Conservation (phyloP, 1,140 invertebrate species). For the Zaprionus taronus region DNA sequence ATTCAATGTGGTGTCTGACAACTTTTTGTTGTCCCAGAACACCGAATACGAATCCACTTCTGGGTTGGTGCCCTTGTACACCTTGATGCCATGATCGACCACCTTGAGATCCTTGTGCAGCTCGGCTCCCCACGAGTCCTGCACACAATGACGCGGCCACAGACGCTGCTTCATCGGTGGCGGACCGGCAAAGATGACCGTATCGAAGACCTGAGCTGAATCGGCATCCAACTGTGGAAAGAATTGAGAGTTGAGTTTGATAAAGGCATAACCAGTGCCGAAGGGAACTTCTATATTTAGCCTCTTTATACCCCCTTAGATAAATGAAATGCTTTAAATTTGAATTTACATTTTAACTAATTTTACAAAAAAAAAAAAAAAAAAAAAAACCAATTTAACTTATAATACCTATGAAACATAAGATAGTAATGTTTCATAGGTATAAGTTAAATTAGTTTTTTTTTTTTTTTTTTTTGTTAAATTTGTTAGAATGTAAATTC, state of each 20-base stretch:
- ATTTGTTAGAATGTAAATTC: too few species aligned
- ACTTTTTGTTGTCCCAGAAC: slow-evolving; percentile 98
- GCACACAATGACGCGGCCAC: slow-evolving; percentile 98
- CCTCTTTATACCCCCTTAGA: too few species aligned
- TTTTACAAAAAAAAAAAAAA: too few species aligned
- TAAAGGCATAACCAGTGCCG: too few species aligned
- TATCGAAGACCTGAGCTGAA: slow-evolving; percentile 94
- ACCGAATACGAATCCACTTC: slow-evolving; percentile 99
- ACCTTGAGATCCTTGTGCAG: slow-evolving; percentile 96
- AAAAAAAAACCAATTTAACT: too few species aligned
- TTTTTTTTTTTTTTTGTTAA: too few species aligned
- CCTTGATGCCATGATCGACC: slow-evolving; percentile 90
- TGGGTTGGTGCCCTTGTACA: slow-evolving; percentile 97
- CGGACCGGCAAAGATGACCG: slow-evolving; percentile 95
- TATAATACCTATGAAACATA: too few species aligned
- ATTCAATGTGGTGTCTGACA: slow-evolving; percentile 94
- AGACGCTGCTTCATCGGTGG: slow-evolving; percentile 93
- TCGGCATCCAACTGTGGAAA: slow-evolving; percentile 86
- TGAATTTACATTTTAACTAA: too few species aligned
- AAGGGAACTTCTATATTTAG: too few species aligned
- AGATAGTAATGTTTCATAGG: too few species aligned
- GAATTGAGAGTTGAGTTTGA: background rate
- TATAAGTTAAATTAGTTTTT: too few species aligned
- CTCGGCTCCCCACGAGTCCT: slow-evolving; percentile 97
- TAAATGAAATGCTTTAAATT: too few species aligned